Evolutionary conservation across 2,797 vertebrate species (phyloP).

Genomic region (Squalus acanthias): DNA sequence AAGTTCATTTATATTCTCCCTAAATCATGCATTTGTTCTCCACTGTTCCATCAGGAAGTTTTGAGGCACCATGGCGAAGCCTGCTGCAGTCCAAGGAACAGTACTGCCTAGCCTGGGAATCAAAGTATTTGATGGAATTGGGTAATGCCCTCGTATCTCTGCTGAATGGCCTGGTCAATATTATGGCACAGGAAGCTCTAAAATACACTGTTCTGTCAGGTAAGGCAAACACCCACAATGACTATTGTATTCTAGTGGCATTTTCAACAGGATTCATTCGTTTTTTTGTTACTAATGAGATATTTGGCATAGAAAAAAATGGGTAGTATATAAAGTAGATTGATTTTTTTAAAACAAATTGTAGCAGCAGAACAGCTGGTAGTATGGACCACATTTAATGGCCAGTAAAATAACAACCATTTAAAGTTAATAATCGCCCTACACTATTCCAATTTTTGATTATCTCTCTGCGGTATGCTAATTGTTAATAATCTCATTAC

Average conservation of each 20-base stretch:
- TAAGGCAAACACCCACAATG: constrained; percentile 49
- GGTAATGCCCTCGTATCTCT: constrained; percentile 77
- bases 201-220: constrained; percentile 92
- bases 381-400: neutral
- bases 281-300: neutral
- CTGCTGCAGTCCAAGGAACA: constrained; percentile 77
- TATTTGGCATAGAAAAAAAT: neutral
- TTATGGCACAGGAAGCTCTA: constrained; percentile 89
- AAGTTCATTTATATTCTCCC: neutral
- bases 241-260: neutral
- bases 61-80: constrained; percentile 81
- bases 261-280: neutral
- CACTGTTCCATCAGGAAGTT: constrained; percentile 57
- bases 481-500: neutral
- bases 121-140: constrained; percentile 83
- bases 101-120: constrained; percentile 94
- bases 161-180: constrained; percentile 82
- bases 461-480: neutral
- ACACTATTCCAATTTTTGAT: neutral
- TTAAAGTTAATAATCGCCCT: neutral
- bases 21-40: neutral
- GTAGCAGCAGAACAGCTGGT: neutral
- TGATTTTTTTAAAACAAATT: constrained; percentile 2
- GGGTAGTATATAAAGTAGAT: neutral
- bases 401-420: neutral